Percentiles rank a stretch among this genome's conserved stretches.
phyloP scores from a whole-genome alignment of 2,888 invertebrate species.

The Mimas tiliae region DNA sequence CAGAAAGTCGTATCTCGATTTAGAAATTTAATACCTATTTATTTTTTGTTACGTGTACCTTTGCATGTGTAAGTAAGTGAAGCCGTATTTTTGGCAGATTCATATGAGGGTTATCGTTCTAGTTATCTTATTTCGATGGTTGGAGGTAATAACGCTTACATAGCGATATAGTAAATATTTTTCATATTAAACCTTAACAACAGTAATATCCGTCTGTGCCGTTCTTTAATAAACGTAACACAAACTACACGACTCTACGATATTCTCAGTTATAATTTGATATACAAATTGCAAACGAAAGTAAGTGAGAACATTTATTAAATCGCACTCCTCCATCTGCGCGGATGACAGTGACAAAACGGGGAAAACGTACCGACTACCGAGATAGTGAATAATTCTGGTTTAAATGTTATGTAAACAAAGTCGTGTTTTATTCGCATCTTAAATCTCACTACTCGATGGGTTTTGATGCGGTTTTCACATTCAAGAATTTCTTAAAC shows the following conservation, averaged over 20 bases:
- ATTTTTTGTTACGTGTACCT: too few species aligned
- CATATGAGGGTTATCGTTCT: too few species aligned
- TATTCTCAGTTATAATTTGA: not conserved
- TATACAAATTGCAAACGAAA: not conserved
- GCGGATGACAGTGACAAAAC: not conserved
- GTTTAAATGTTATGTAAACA: not conserved
- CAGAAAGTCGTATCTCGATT: too few species aligned
- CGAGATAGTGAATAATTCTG: not conserved
- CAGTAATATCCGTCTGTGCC: not conserved
- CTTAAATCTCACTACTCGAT: not conserved
- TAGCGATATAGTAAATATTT: too few species aligned
- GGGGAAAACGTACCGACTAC: not conserved
- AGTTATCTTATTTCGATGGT: too few species aligned
- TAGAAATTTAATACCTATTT: too few species aligned
- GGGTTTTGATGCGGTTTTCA: not conserved
- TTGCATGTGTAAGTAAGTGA: too few species aligned
- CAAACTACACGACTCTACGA: not conserved
- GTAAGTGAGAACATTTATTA: slow-evolving; percentile 7
- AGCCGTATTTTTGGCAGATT: too few species aligned
- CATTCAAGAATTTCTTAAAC: not conserved
- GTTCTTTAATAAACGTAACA: not conserved
- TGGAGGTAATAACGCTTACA: too few species aligned
- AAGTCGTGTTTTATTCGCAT: too few species aligned
- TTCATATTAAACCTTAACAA: too few species aligned
- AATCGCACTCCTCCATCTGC: not conserved